Conservation (phyloP, 2,888 invertebrate species). For the Ectemnius lituratus region DNA sequence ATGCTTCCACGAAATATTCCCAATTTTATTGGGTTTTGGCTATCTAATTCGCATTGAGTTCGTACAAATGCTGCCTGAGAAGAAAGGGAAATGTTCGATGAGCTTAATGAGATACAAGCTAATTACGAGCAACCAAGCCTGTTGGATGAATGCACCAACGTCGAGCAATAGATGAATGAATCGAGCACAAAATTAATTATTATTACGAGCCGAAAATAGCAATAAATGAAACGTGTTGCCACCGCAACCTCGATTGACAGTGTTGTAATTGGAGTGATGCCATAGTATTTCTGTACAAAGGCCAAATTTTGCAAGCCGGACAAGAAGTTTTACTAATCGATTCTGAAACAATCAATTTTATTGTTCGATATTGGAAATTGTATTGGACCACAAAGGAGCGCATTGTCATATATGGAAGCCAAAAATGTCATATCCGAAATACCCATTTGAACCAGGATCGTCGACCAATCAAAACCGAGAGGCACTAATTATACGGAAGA, state of each 20-base stretch:
- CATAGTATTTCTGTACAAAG: not conserved
- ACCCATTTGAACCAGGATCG: not conserved
- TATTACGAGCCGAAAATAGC: not conserved
- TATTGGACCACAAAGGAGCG: not conserved
- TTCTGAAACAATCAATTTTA: no score
- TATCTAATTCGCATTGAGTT: no score
- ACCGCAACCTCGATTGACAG: not conserved
- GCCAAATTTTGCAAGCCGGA: not conserved
- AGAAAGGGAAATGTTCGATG: not conserved
- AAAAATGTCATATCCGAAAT: not conserved
- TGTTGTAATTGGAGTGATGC: not conserved
- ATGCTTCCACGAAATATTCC: no score
- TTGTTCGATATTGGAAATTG: not conserved
- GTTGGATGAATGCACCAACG: constrained; percentile 5
- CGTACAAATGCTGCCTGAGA: no score
- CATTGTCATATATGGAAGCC: not conserved
- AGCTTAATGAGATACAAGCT: not conserved
- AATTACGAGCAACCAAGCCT: not conserved
- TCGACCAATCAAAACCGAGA: not conserved
- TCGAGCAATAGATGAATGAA: not conserved
- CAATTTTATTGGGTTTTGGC: no score
- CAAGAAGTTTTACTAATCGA: no score
- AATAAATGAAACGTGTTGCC: not conserved
- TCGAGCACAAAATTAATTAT: not conserved
- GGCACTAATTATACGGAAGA: not conserved